Conservation (phyloP, 2,113 vertebrate species). For the Zootoca vivipara region DNA sequence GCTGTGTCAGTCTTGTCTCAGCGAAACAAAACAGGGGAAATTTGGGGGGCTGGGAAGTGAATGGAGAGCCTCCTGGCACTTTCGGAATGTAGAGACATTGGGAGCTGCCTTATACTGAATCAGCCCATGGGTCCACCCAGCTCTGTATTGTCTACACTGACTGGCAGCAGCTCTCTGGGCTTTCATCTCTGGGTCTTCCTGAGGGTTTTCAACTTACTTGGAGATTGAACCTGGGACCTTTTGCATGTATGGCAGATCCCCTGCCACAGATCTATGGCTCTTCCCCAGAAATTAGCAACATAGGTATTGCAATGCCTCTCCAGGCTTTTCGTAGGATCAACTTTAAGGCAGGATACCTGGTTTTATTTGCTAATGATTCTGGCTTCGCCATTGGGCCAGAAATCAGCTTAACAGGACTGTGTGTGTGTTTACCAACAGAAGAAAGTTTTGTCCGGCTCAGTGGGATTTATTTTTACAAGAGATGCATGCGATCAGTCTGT, state of each 20-base stretch:
- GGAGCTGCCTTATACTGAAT: too few relatives aligned
- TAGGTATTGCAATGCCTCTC: background rate
- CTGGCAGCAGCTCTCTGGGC: background rate
- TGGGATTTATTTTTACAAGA: background rate
- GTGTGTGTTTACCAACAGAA: background rate
- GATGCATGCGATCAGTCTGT: too few relatives aligned
- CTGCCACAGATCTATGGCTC: too few relatives aligned
- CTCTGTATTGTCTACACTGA: too few relatives aligned
- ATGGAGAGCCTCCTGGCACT: background rate
- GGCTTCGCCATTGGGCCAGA: background rate
- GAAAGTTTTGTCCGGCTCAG: background rate
- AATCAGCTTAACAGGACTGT: background rate
- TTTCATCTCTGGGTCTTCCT: too few relatives aligned
- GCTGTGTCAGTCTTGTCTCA: background rate
- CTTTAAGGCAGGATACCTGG: background rate
- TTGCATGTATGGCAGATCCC: too few relatives aligned
- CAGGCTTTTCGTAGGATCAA: background rate
- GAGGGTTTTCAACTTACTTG: too few relatives aligned
- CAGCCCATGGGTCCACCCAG: too few relatives aligned
- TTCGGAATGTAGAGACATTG: background rate
- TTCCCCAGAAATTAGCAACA: too few relatives aligned
- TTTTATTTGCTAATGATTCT: background rate
- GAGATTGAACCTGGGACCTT: too few relatives aligned
- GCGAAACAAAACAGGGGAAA: background rate
- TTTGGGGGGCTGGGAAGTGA: too few relatives aligned